A percentile compares a stretch with the other conserved stretches of the same genome.
phyloP scores from a whole-genome alignment of 1,140 invertebrate species.

The Procambarus virginalis region DNA sequence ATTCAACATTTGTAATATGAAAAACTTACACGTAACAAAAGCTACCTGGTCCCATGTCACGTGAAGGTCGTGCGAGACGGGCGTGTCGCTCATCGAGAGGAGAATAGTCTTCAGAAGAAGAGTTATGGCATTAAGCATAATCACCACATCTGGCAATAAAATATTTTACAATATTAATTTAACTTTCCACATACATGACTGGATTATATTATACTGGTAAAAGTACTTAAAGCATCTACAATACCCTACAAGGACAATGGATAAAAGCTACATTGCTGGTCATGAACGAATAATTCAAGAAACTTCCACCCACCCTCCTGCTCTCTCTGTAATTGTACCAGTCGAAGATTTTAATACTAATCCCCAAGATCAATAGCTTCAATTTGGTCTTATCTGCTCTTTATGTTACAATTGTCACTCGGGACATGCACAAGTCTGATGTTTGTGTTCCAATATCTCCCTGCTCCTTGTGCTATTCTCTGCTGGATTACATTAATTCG shows the following conservation, averaged over 20 bases:
- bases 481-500: too few species aligned
- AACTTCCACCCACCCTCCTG: too few species aligned
- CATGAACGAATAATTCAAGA: too few species aligned
- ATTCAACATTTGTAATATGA: neutral
- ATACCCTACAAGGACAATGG: neutral
- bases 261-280: too few species aligned
- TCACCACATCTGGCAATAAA: constrained; percentile 78
- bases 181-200: neutral
- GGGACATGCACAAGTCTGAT: too few species aligned
- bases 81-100: constrained; percentile 75
- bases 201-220: neutral
- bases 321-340: too few species aligned
- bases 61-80: constrained; percentile 76
- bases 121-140: constrained; percentile 81
- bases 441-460: too few species aligned
- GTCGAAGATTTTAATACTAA: too few species aligned
- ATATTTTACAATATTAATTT: constrained; percentile 47
- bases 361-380: too few species aligned
- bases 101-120: constrained; percentile 79
- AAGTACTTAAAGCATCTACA: neutral
- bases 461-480: too few species aligned
- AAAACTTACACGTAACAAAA: constrained; percentile 80
- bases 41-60: constrained; percentile 85
- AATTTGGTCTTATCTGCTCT: too few species aligned
- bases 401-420: too few species aligned